Conservation (phyloP, 2,113 vertebrate genomes). For the Tupaia chinensis region DNA sequence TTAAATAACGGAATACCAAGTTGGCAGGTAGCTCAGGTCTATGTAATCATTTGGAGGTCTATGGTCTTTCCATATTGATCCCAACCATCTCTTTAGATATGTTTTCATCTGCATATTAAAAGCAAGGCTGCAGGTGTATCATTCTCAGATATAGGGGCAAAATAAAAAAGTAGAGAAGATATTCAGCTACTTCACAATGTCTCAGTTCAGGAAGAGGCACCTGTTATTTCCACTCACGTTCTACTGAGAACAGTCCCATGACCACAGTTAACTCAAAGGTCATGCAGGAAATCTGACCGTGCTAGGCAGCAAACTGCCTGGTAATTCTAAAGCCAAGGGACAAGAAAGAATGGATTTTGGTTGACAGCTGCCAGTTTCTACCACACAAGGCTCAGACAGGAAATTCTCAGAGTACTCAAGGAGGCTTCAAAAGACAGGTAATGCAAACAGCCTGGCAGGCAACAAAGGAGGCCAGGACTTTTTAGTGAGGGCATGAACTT, state of each 20-base stretch:
- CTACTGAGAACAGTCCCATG: not conserved
- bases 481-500: not conserved
- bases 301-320: not conserved
- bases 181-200: not conserved
- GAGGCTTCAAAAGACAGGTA: not conserved
- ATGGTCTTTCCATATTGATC: not conserved
- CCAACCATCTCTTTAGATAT: not conserved
- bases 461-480: not conserved
- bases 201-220: not conserved
- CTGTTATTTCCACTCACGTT: not conserved
- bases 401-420: no score
- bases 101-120: not conserved
- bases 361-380: not conserved
- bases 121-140: not conserved
- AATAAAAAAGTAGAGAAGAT: not conserved
- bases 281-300: not conserved
- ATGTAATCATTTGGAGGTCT: not conserved
- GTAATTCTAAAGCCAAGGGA: not conserved
- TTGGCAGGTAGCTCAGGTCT: not conserved
- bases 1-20: not conserved
- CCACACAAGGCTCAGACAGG: not conserved
- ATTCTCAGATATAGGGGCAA: not conserved
- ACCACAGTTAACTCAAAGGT: not conserved
- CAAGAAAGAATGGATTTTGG: not conserved
- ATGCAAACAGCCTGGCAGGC: not conserved